A percentile compares a stretch with the other conserved stretches of the same genome.
Evolutionary conservation across 92 coral and sea anemone species (phyloP).

Genomic region (Umimayanthus chanpuru): DNA sequence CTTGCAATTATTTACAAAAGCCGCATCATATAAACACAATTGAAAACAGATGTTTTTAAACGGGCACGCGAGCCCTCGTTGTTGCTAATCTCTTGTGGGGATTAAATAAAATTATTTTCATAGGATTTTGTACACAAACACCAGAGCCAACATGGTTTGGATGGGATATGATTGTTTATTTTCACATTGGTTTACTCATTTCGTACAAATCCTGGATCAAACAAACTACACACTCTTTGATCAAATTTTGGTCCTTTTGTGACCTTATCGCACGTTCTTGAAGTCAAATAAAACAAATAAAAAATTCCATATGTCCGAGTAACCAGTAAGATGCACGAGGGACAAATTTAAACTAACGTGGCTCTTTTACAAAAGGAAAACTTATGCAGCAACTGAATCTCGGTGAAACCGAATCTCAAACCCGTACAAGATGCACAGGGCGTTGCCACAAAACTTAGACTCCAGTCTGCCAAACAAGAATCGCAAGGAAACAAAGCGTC

Average conservation of each 20-base stretch:
- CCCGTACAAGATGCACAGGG: not conserved
- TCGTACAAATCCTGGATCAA: not conserved
- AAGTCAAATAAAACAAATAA: constrained; percentile 5
- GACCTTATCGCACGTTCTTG: not conserved
- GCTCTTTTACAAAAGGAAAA: constrained; percentile 28
- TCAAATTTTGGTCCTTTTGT: not conserved
- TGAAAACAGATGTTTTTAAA: constrained; percentile 45
- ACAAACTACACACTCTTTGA: not conserved
- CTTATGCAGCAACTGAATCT: not conserved
- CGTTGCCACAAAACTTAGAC: not conserved
- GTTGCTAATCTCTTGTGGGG: constrained; percentile 17
- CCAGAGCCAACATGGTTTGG: constrained; percentile 7
- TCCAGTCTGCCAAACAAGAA: not conserved
- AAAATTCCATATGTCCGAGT: constrained; percentile 33
- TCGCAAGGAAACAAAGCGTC: not conserved
- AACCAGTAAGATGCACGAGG: constrained; percentile 38
- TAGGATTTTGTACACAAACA: constrained; percentile 7
- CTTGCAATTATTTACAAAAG: constrained; percentile 16
- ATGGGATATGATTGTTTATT: constrained; percentile 20
- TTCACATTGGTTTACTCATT: not conserved
- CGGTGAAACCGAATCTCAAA: not conserved
- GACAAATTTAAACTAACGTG: constrained; percentile 14
- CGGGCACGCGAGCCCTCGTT: constrained; percentile 18
- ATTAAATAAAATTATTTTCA: constrained; percentile 18
- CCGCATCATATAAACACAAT: constrained; percentile 1